Evolutionary conservation across 2,113 vertebrate species (phyloP).

Genomic region (Irena cyanogastra): DNA sequence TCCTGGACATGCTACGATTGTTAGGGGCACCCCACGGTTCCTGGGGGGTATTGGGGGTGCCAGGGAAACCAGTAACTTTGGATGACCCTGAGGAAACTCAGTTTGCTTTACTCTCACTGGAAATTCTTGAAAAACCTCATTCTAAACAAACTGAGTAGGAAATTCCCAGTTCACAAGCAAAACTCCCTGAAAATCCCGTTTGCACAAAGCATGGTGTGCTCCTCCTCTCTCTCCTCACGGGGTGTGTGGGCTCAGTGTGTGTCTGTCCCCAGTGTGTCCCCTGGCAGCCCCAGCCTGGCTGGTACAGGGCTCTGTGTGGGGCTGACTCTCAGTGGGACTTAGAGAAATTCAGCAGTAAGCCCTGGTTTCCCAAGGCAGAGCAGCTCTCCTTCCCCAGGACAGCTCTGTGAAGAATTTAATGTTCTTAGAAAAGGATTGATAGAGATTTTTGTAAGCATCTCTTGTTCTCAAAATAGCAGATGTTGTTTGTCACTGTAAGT

Average conservation of each 20-base stretch:
- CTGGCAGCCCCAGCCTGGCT: background rate
- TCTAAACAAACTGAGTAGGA: background rate
- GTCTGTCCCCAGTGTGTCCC: background rate
- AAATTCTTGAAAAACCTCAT: background rate
- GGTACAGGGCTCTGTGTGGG: background rate
- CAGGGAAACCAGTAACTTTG: background rate
- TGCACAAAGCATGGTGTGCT: background rate
- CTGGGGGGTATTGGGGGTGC: background rate
- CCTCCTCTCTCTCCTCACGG: accelerated
- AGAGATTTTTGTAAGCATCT: too few relatives aligned
- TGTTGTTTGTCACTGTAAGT: too few relatives aligned
- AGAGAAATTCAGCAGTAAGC: too few relatives aligned
- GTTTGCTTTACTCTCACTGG: background rate
- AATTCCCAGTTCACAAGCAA: background rate
- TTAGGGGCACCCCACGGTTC: too few relatives aligned
- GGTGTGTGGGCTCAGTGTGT: accelerated
- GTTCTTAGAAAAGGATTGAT: too few relatives aligned
- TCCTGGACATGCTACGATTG: background rate
- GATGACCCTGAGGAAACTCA: background rate
- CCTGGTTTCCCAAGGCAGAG: too few relatives aligned
- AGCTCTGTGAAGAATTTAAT: too few relatives aligned
- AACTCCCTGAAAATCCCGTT: background rate
- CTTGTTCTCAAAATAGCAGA: too few relatives aligned
- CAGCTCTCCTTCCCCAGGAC: too few relatives aligned
- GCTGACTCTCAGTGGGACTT: too few relatives aligned